A percentile compares a stretch with the other conserved stretches of the same genome.
Conservation (phyloP, 23 tunicate species). For the Styela clava region DNA sequence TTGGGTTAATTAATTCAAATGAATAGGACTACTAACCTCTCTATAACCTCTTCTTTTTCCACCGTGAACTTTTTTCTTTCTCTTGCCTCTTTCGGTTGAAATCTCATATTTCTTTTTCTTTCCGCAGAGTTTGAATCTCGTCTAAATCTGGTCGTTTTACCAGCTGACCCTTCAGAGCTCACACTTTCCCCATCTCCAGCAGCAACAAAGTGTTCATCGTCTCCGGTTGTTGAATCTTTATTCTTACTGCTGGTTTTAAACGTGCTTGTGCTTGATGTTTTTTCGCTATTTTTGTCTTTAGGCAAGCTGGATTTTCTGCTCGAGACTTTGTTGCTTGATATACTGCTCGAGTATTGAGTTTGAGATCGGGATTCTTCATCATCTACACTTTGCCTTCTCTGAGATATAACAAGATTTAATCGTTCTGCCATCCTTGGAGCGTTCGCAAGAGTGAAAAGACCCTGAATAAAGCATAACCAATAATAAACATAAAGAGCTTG, state of each 20-base stretch:
- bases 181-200: background rate
- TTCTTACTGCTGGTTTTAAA: background rate
- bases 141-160: background rate
- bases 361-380: slow-evolving; percentile 3
- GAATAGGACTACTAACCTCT: too few species aligned
- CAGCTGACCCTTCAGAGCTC: background rate
- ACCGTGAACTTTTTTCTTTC: background rate
- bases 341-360: background rate
- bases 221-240: background rate
- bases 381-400: slow-evolving; percentile 2
- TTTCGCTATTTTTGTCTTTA: background rate
- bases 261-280: background rate
- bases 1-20: too few species aligned
- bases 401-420: slow-evolving; percentile 2
- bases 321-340: background rate
- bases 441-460: slow-evolving; percentile 2
- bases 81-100: background rate
- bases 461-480: background rate
- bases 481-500: too few species aligned
- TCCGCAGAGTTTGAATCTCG: background rate
- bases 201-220: background rate
- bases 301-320: background rate
- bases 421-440: slow-evolving; percentile 26
- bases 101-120: background rate
- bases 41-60: background rate